These are phyloP conservation scores for Pangasianodon hypophthalmus DNA, from an alignment of 2,113 vertebrate species.

Conservation along the genomic window DNA sequence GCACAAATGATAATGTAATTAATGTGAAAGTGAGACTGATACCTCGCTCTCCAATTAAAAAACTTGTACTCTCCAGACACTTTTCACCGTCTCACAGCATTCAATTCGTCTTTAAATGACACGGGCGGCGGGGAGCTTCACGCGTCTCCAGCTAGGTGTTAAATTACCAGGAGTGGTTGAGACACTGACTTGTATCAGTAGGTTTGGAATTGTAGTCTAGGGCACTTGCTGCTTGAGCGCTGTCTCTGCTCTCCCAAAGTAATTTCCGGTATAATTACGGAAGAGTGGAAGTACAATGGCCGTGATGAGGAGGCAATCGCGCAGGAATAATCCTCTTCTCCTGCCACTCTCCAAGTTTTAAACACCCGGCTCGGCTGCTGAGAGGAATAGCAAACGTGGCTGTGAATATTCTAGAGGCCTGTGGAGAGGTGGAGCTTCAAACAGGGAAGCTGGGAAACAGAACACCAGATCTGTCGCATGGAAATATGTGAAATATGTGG, in stretches of 20 bases:
- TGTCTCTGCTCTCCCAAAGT: conserved; percentile 68
- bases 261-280: conserved; percentile 76
- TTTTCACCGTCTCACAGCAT: not conserved
- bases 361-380: conserved; percentile 63
- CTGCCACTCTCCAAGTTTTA: conserved; percentile 69
- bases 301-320: conserved; percentile 72
- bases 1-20: conserved; percentile 38
- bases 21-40: conserved; percentile 18
- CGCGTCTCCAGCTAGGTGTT: conserved; percentile 40
- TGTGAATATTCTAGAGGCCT: conserved; percentile 57
- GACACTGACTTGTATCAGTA: conserved; percentile 39
- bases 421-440: conserved; percentile 21
- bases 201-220: conserved; percentile 32
- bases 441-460: not conserved
- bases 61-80: conserved; percentile 17
- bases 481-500: not conserved
- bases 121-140: conserved; percentile 15
- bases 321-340: conserved; percentile 74
- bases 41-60: conserved; percentile 26
- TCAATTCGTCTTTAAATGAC: conserved; percentile 26
- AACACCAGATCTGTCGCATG: not conserved
- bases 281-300: conserved; percentile 70
- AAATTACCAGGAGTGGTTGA: conserved; percentile 44
- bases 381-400: conserved; percentile 71
- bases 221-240: conserved; percentile 66